These are phyloP conservation scores for Anoplolepis gracilipes DNA, from an alignment of 1,140 invertebrate genomes.

Conservation along the genomic window DNA sequence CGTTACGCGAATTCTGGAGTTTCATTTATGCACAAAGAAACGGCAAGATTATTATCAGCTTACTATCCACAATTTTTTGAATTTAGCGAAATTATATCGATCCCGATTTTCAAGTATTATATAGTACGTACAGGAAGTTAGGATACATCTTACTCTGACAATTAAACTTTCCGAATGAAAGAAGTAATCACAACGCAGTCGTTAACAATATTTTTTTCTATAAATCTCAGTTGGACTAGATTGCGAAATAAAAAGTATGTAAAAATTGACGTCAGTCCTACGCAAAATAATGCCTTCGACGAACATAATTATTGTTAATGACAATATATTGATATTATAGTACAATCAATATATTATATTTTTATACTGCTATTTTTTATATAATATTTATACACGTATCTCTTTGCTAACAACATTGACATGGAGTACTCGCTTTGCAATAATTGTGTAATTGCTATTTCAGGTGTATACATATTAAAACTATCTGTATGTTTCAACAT, in stretches of 20 bases:
- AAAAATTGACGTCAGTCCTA: constrained; percentile 4
- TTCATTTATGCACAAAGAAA: background rate
- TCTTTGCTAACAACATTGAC: constrained; percentile 55
- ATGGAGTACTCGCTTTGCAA: constrained; percentile 67
- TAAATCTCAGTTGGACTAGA: constrained; percentile 59
- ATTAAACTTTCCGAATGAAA: background rate
- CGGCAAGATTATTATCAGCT: background rate
- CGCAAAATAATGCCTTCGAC: background rate
- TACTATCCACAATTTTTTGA: no score
- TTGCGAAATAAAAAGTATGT: constrained; percentile 36
- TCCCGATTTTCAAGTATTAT: constrained; percentile 14
- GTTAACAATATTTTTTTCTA: constrained; percentile 33
- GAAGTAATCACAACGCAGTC: constrained; percentile 45
- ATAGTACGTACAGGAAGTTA: constrained; percentile 25
- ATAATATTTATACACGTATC: constrained; percentile 64
- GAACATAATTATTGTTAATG: constrained; percentile 2
- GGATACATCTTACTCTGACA: constrained; percentile 25
- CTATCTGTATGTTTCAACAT: constrained; percentile 55
- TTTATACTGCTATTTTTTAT: constrained; percentile 52
- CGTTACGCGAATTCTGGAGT: background rate
- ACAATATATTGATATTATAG: constrained; percentile 42
- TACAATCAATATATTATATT: constrained; percentile 58
- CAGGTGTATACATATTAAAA: constrained; percentile 45
- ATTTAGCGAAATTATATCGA: constrained; percentile 22
- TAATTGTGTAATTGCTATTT: constrained; percentile 40